Percentiles rank a stretch among this genome's conserved stretches.
Evolutionary conservation across 2,888 invertebrate species (phyloP).

Genomic region (Diarsia dahlii): DNA sequence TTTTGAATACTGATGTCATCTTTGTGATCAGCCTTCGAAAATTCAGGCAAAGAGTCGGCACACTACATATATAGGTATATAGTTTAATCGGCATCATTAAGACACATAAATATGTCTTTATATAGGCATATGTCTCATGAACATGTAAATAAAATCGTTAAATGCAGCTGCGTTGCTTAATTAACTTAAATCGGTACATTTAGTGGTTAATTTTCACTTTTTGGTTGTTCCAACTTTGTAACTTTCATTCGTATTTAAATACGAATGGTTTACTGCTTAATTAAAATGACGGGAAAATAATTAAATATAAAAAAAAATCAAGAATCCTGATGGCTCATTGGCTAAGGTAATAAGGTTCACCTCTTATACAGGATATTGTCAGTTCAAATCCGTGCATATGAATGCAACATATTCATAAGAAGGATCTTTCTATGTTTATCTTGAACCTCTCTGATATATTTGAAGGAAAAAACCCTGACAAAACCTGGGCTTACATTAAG

Average conservation of each 20-base stretch:
- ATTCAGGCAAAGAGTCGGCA: neutral
- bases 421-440: neutral
- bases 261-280: neutral
- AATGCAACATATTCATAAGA: neutral
- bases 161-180: conserved; percentile 36
- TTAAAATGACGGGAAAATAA: neutral
- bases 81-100: conserved; percentile 37
- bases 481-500: neutral
- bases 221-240: conserved; percentile 23
- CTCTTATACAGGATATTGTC: neutral
- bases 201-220: neutral
- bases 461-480: neutral
- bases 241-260: conserved; percentile 20
- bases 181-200: conserved; percentile 35
- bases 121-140: conserved; percentile 33
- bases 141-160: conserved; percentile 55
- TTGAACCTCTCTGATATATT: neutral
- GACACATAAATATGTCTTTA: conserved; percentile 35
- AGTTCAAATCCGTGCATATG: neutral
- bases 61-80: conserved; percentile 9
- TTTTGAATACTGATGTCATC: conserved; percentile 55
- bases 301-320: neutral
- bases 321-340: neutral
- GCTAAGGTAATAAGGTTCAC: neutral
- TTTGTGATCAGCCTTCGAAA: conserved; percentile 7